These are phyloP conservation scores for Dasyurus viverrinus DNA, from an alignment of 2,113 vertebrate species.

Conservation along the genomic window DNA sequence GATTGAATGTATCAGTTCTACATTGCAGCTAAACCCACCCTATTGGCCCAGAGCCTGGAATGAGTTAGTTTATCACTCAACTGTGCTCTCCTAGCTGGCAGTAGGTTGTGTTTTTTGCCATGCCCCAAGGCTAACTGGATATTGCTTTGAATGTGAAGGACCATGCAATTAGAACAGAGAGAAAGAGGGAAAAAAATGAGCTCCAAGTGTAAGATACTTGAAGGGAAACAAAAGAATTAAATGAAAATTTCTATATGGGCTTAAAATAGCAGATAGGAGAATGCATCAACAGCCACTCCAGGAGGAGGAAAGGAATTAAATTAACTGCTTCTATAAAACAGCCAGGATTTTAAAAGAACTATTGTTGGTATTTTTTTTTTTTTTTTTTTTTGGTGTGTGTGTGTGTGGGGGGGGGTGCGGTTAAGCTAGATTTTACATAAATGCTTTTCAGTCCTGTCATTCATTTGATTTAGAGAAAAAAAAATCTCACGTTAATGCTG, in stretches of 20 bases:
- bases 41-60: constrained; percentile 77
- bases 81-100: constrained; percentile 73
- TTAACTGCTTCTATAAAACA: constrained; percentile 58
- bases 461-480: constrained; percentile 34
- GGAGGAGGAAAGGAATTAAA: constrained; percentile 37
- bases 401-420: too few relatives aligned
- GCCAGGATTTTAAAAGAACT: constrained; percentile 49
- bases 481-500: neutral
- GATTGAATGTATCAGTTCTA: constrained; percentile 6
- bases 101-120: neutral
- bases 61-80: constrained; percentile 65
- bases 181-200: constrained; percentile 52
- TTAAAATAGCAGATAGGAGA: constrained; percentile 61
- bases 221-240: constrained; percentile 71
- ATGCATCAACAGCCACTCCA: constrained; percentile 5
- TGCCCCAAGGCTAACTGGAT: constrained; percentile 18
- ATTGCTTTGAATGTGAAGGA: constrained; percentile 61
- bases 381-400: constrained; percentile 38
- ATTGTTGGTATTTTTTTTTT: constrained; percentile 48
- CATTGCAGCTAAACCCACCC: constrained; percentile 54
- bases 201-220: constrained; percentile 59
- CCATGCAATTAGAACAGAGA: constrained; percentile 65
- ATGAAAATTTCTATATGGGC: constrained; percentile 59
- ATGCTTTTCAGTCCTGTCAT: constrained; percentile 2
- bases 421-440: neutral